Base-by-base conservation (phyloP, 2,888 invertebrate species). In the Fragum sueziense region DNA sequence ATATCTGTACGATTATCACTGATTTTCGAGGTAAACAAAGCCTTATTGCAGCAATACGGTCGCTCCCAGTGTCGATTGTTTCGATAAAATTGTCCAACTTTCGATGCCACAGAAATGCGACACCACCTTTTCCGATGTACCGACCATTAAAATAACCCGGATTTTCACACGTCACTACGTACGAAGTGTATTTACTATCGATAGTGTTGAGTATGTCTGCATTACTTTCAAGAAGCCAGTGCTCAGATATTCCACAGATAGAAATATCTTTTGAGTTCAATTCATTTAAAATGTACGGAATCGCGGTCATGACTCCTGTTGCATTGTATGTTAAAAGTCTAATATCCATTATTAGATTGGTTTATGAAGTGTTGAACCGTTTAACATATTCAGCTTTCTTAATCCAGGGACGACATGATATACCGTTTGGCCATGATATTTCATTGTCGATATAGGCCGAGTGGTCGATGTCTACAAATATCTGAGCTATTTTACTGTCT, bases 181-280 rank as follows among this genome's bases (percentile, higher is more conserved):
- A 33, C 9, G 65, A 27, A 17, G 9, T 51, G 34, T 65, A 73
- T 3, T 65, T 33, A 14, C 3, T 20, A 11, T 73, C 52, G 3
- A 73, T 65, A 2, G 14, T 51, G 33, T 73, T 34, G 11, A 73
- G 22, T 25, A 73, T 29, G n/a, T 73, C 0, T 7, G 54, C 33
- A 31, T 73, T 73, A 33, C 65, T 25, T 3, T 27, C 2, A 4
- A 65, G 33, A n/a, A 73, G 27, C 51, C 52, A 73, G 17, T 73
- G 73, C 65, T 73, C 73, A 6, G 73, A 51, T 41, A 73, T 27
- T 17, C 73, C 65, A 25, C 31, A 51, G 4, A 73, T 33, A 0
- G 31, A 51, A 11, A 61, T n/a, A 1, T 54, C 33, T 57, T 34
- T 57, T n/a, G 7, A 2, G 9, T 70, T 57, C 20, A 70, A 54